Base-by-base conservation (phyloP, 2,113 vertebrate species). In the Sinocyclocheilus grahami region DNA sequence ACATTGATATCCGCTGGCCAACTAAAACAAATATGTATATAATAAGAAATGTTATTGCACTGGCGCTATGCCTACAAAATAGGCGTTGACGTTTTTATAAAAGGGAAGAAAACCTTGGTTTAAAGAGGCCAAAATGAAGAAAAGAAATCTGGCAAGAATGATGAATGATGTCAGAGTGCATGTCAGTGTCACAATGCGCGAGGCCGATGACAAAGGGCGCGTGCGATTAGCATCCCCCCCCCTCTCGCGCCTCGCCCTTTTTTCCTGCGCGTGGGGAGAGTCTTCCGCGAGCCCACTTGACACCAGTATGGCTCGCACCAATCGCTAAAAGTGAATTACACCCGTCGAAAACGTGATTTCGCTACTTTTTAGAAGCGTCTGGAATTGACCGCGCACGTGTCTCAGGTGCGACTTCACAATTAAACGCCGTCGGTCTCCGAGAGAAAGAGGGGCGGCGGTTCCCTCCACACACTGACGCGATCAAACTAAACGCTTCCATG, bases 221-320 rank as follows among this genome's bases (percentile, higher is more conserved):
- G 88, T 82, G 33, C 69, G 87, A 83, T 88, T 85, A 87, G 76
- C 72, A n/a, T 86, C 76, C 81, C 58, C 39, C 71, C 90, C 75
- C 2, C 87, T 84, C 85, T 46, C 89, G 90, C 91, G 93, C 94
- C 94, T 92, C 94, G 93, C 94, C 94, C 94, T 94, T 93, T 92
- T 42, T 60, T 89, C 71, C 75, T 60, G 81, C 39, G 81, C 79
- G 86, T 86, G 85, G 37, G 8, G 42, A 89, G 24, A 63, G 37
- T 55, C 84, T 88, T 85, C 87, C 22, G 14, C 27, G 84, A 91
- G 89, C 89, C 84, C 86, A 79, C 87, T 37, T 90, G 93, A 93
- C 93, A 93, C 72, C 82, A 51, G 78, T 87, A 88, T 90, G 88
- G 85, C 74, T 48, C 30, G 18, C 58, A 20, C 37, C 9, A 18